These are phyloP conservation scores for Tetrax tetrax DNA, from an alignment of 2,113 vertebrate genomes.

Conservation along the genomic window DNA sequence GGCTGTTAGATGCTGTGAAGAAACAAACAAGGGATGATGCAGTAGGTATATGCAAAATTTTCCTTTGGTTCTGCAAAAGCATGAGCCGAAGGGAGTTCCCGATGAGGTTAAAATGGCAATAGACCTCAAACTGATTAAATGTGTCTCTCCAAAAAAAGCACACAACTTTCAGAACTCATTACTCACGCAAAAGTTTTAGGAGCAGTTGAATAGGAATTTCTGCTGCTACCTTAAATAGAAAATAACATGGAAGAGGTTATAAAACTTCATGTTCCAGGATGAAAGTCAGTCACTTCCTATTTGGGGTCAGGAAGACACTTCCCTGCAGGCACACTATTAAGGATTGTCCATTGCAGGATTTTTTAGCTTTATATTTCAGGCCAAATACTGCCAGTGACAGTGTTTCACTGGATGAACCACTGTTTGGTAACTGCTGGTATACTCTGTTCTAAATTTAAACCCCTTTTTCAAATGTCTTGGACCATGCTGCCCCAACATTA, in stretches of 20 bases:
- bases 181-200: not conserved
- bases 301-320: conserved; percentile 16
- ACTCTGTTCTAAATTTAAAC: not conserved
- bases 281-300: conserved; percentile 19
- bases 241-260: not conserved
- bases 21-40: conserved; percentile 6
- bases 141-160: not conserved
- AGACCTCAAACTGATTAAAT: not conserved
- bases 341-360: not conserved
- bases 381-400: not conserved
- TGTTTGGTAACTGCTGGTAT: not conserved
- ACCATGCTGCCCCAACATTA: not conserved
- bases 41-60: conserved; percentile 23
- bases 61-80: not conserved
- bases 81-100: not conserved
- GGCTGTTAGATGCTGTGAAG: not conserved
- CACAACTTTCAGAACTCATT: conserved; percentile 5
- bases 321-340: not conserved
- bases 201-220: not conserved
- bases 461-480: not conserved
- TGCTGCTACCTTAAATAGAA: conserved; percentile 1
- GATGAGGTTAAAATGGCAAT: conserved; percentile 13
- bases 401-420: not conserved
- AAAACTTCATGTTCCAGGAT: conserved; percentile 25
- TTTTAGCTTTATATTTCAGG: not conserved